Base-by-base conservation (phyloP, 2,113 vertebrate genomes). In the Amblyopsis rosae region DNA sequence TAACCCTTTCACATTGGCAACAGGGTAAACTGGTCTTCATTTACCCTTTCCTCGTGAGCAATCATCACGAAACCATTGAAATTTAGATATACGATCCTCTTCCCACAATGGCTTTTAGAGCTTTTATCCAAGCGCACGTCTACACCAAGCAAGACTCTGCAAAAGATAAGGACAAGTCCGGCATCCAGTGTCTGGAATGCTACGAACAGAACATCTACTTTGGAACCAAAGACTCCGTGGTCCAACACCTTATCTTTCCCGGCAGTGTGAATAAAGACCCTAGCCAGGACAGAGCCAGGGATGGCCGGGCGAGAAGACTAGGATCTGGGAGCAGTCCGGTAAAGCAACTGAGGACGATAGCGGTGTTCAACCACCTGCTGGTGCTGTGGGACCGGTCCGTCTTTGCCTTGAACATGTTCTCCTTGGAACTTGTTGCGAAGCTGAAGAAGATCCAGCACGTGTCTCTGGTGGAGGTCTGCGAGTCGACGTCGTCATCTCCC, bases 311-410 rank as follows among this genome's bases (percentile, higher is more conserved):
- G 19, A 90, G 80, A 76, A 89, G 91, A 83, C 79, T 93, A 26
- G 90, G 87, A 35, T 81, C 26, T 2, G 2, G 87, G 12, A 83
- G 76, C 60, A 68, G 69, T 53, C 76, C 78, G 1, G 66, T 91
- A 16, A n/a, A 16, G 48, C 84, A 87, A 48, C 80, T 92, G 68
- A 86, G 77, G 60, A 75, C 67, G 1, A 57, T 89, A 12, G 87
- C 88, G 13, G 51, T 89, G 65, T 87, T 88, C 69, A 91, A 91
- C 85, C 88, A 91, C 58, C 88, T 93, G 59, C 75, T 92, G 17
- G 82, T 89, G 17, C 84, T 92, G 47, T 90, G 87, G 77, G 88
- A 91, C 50, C 68, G 79, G 4, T 82, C 85, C 41, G 2, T 92
- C 35, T 69, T 53, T 5, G 88, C 76, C 53, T 69, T 91, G 50